Base-by-base conservation (phyloP, 2,888 invertebrate genomes). In the Leucophenga maculata region DNA sequence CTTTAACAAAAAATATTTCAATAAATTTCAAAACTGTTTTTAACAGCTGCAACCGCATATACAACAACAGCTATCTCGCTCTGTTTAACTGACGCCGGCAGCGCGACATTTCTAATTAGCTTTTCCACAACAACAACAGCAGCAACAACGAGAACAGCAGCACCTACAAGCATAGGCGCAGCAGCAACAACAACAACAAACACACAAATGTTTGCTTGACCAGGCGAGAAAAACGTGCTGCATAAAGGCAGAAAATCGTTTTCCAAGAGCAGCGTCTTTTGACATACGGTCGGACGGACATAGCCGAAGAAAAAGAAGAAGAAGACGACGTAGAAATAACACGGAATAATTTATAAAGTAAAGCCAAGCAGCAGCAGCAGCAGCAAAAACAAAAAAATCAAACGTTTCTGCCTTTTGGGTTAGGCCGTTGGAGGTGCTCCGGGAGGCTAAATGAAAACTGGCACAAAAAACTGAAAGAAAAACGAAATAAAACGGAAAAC, bases 361-460 rank as follows among this genome's bases (percentile, higher is more conserved):
- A 39, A 39, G 73, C 69, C 69, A 72, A 72, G 74, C 64, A 72
- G 77, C n/a, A n/a, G n/a, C n/a, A n/a, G n/a, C n/a, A n/a, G n/a
- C n/a, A n/a, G n/a, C n/a, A n/a, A n/a, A n/a, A n/a, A n/a, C n/a
- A n/a, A 72, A 73, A 72, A 74, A 65, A 75, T 66, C 60, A 64
- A 59, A 59, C 71, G 31, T 2, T 31, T 1, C 39, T 65, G 59
- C 54, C 57, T 46, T 39, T 76, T 78, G 86, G 88, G 88, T 87
- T 86, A 85, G 88, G 88, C 88, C 88, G 82, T 84, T 87, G 87
- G 88, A 88, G 88, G 88, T 88, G 87, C 84, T 87, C 82, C 84
- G 87, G 86, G 84, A 82, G 88, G 87, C 83, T 72, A 73, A 69
- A 67, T 66, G 69, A 64, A 68, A 69, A 54, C 39, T 39, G 39